These are phyloP conservation scores for Spinibarbus caldwelli DNA, from an alignment of 2,797 vertebrate genomes.

Conservation along the genomic window DNA sequence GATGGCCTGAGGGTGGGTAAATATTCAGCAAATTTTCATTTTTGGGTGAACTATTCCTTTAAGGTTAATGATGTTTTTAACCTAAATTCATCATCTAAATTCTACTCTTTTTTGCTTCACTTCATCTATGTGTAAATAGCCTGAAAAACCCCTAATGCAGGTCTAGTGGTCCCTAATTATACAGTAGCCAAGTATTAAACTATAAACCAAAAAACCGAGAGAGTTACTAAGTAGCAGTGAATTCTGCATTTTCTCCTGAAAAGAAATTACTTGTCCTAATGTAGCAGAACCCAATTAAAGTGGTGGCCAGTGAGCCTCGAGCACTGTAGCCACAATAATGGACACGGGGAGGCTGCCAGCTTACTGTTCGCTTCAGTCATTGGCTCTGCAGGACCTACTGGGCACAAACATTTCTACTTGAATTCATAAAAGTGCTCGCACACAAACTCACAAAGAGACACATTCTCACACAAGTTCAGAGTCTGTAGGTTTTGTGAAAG, in stretches of 20 bases:
- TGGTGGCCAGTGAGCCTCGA: constrained; percentile 14
- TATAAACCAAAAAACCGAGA: background rate
- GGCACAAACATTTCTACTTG: constrained; percentile 4
- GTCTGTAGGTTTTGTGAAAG: constrained; percentile 6
- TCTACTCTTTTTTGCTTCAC: background rate
- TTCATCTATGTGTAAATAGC: background rate
- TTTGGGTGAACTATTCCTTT: too few relatives aligned
- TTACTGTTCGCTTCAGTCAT: constrained; percentile 23
- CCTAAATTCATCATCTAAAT: background rate
- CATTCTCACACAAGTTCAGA: background rate
- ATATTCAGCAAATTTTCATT: too few relatives aligned
- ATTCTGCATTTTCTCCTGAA: background rate
- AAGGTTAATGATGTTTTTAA: background rate
- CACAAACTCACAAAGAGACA: constrained; percentile 6
- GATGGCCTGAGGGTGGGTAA: background rate
- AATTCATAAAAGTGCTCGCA: constrained; percentile 6
- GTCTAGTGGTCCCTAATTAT: background rate
- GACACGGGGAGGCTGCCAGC: background rate
- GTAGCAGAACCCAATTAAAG: constrained; percentile 37
- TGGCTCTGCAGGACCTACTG: background rate
- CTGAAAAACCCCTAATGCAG: background rate
- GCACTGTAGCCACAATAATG: constrained; percentile 2
- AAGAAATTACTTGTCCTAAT: constrained; percentile 23
- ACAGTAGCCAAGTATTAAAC: too few relatives aligned
- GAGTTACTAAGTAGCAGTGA: background rate